Percentiles rank a stretch among this genome's conserved stretches.
Conservation (phyloP, 2,888 invertebrate species). For the Cheilosia scutellata region DNA sequence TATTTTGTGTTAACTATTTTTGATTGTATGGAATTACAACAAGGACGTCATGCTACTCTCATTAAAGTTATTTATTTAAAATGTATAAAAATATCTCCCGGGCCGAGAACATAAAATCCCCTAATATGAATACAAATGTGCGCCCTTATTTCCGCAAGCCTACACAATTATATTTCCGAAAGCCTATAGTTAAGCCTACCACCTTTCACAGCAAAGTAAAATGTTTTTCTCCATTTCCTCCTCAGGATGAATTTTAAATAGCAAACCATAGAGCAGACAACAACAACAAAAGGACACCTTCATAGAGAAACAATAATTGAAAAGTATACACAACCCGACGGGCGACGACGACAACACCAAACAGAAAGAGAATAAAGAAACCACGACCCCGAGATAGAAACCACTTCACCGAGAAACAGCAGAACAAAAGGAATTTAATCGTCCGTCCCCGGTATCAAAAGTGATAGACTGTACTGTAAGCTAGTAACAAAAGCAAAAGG, state of each 20-base stretch:
- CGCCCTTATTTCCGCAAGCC: neutral
- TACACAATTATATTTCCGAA: neutral
- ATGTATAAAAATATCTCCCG: no score
- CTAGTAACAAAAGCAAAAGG: constrained; percentile 31
- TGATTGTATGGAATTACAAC: no score
- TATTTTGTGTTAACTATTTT: no score
- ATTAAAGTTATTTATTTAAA: no score
- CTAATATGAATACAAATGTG: neutral
- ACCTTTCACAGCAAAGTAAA: no score
- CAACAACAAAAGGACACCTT: constrained; percentile 22
- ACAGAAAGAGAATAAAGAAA: constrained; percentile 40
- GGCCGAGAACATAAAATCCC: no score
- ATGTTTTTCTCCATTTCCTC: neutral
- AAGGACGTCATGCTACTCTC: no score
- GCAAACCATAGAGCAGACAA: constrained; percentile 8
- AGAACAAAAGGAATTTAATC: constrained; percentile 62
- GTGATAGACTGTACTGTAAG: constrained; percentile 29
- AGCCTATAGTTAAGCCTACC: neutral
- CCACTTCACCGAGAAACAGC: constrained; percentile 34
- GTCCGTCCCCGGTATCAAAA: constrained; percentile 54
- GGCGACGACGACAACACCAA: constrained; percentile 2
- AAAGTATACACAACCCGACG: constrained; percentile 5
- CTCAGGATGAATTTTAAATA: constrained; percentile 46
- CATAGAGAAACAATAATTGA: constrained; percentile 8
- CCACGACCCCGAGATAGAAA: constrained; percentile 45